Percentiles rank a stretch among this genome's conserved stretches.
Evolutionary conservation across 2,797 vertebrate species (phyloP).

Genomic region (Sebastes iracundus): DNA sequence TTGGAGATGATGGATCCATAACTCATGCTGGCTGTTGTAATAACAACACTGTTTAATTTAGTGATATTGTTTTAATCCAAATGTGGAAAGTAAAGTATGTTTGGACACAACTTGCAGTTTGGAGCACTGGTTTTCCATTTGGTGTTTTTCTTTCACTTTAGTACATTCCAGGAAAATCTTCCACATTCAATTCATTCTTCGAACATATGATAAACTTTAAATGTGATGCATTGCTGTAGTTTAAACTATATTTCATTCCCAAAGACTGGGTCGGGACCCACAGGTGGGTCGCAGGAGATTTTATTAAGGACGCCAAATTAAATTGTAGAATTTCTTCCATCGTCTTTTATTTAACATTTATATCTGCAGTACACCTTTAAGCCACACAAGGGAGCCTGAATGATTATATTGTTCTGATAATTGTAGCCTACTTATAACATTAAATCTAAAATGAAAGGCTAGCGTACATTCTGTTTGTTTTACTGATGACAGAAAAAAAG

Average conservation of each 20-base stretch:
- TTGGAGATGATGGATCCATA: constrained; percentile 13
- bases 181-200: neutral
- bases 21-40: constrained; percentile 11
- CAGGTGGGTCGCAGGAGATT: no score
- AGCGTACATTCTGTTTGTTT: no score
- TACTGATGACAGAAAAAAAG: no score
- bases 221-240: neutral
- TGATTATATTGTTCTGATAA: no score
- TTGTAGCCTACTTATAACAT: no score
- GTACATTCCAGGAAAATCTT: neutral
- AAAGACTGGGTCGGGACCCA: no score
- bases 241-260: neutral
- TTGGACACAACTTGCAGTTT: constrained; percentile 7
- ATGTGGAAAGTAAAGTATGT: neutral
- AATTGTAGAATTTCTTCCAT: no score
- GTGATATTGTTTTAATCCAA: neutral
- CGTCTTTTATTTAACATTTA: no score
- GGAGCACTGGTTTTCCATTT: neutral
- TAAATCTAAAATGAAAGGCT: no score
- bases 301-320: no score
- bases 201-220: neutral
- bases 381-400: no score
- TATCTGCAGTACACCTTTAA: no score
- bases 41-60: neutral
- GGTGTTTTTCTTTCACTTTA: neutral